Evolutionary conservation across 2,888 invertebrate genomes (phyloP).

Genomic region (Mechanitis messenoides): DNA sequence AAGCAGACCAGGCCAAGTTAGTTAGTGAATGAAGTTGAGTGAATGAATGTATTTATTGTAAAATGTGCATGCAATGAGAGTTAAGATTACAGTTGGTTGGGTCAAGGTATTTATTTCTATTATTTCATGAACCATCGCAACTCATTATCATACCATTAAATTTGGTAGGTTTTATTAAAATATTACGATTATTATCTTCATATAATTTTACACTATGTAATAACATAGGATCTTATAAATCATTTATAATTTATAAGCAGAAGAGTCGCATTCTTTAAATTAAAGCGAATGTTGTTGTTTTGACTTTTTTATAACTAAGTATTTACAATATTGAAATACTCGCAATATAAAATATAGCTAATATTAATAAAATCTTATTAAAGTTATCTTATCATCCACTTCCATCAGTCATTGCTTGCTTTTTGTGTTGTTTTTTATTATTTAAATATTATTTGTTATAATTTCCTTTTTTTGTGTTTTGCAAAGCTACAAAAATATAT

Average conservation of each 20-base stretch:
- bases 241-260: no score
- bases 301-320: no score
- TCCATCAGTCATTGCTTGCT: constrained; percentile 57
- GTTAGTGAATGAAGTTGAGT: constrained; percentile 26
- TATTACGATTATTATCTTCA: no score
- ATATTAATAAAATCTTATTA: constrained; percentile 17
- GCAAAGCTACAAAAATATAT: constrained; percentile 17
- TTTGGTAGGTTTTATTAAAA: no score
- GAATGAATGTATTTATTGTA: constrained; percentile 22
- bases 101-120: constrained; percentile 55
- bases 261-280: no score
- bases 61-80: constrained; percentile 36
- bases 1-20: constrained; percentile 15
- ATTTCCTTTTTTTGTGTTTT: constrained; percentile 28
- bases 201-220: no score
- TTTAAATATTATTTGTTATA: constrained; percentile 22
- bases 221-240: no score
- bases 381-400: constrained; percentile 41
- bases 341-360: not conserved
- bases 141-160: constrained; percentile 20
- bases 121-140: constrained; percentile 27
- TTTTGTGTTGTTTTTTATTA: constrained; percentile 44
- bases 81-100: constrained; percentile 45
- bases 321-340: no score
- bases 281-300: no score